These are phyloP conservation scores for Dreissena polymorpha DNA, from an alignment of 1,140 invertebrate genomes.

Conservation along the genomic window DNA sequence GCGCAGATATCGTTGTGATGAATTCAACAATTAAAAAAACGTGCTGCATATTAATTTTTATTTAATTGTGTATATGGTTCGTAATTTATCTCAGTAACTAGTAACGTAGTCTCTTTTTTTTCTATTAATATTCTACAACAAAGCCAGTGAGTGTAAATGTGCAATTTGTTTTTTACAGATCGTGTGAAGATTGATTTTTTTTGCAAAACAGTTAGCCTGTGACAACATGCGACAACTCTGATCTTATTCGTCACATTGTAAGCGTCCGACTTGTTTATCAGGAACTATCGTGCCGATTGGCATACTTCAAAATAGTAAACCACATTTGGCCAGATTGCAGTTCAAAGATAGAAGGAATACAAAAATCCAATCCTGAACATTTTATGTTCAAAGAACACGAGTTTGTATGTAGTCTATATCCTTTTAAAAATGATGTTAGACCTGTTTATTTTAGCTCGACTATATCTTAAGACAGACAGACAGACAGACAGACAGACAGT, in stretches of 20 bases:
- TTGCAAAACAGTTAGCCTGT: neutral
- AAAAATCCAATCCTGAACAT: slow-evolving; percentile 22
- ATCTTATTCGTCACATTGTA: slow-evolving; percentile 5
- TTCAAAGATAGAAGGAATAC: neutral
- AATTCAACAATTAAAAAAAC: neutral
- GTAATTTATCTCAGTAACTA: neutral
- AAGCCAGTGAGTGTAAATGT: neutral
- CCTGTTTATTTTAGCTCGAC: neutral
- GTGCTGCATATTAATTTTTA: neutral
- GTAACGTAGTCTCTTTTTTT: neutral
- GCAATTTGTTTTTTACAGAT: slow-evolving; percentile 1
- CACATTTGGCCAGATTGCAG: slow-evolving; percentile 43
- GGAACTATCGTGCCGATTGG: neutral
- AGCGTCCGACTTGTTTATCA: slow-evolving; percentile 3
- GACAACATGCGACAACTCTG: neutral
- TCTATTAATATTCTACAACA: neutral
- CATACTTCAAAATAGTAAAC: slow-evolving; percentile 25
- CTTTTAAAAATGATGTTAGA: neutral
- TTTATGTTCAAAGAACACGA: slow-evolving; percentile 25
- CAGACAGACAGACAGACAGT: too few relatives aligned
- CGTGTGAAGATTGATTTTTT: slow-evolving; percentile 16
- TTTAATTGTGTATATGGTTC: neutral
- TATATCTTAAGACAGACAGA: too few relatives aligned
- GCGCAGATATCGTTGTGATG: neutral
- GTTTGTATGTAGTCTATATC: slow-evolving; percentile 39